Percentiles rank a stretch among this genome's conserved stretches.
These are phyloP conservation scores for Orthosia gracilis DNA, from an alignment of 2,888 invertebrate species.

Conservation along the genomic window DNA sequence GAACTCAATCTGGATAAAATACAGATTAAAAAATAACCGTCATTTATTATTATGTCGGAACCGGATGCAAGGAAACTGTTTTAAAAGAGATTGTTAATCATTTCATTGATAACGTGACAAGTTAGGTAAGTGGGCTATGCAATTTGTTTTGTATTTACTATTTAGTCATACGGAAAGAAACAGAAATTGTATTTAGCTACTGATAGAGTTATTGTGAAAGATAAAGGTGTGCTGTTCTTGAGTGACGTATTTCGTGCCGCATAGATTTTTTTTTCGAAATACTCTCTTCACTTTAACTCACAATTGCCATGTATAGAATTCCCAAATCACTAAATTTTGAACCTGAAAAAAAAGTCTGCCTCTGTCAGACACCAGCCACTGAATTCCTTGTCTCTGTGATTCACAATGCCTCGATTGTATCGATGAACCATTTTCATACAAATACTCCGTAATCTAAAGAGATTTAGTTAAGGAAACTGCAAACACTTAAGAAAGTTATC, in stretches of 20 bases:
- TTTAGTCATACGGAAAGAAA: neutral
- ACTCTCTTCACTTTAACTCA: neutral
- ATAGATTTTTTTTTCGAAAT: neutral
- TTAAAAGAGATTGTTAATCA: conserved; percentile 31
- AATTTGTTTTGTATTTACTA: conserved; percentile 6
- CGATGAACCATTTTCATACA: neutral
- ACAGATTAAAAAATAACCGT: conserved; percentile 46
- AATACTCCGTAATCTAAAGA: neutral
- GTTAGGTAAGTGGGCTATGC: conserved; percentile 24
- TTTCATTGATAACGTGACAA: conserved; percentile 40
- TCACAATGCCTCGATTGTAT: neutral
- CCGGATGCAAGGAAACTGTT: conserved; percentile 58
- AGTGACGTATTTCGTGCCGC: neutral
- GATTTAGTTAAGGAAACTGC: too few species aligned
- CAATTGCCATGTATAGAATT: neutral
- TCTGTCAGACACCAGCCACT: neutral
- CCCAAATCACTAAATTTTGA: neutral
- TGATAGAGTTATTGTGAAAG: neutral
- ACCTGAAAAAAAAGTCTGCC: neutral
- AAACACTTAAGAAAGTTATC: too few species aligned
- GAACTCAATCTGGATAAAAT: conserved; percentile 56
- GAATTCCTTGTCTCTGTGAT: neutral
- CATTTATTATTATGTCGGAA: conserved; percentile 50
- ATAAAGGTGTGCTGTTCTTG: neutral
- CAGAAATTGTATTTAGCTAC: neutral